These are phyloP conservation scores for Sarcoramphus papa DNA, from an alignment of 2,797 vertebrate genomes.

Conservation along the genomic window DNA sequence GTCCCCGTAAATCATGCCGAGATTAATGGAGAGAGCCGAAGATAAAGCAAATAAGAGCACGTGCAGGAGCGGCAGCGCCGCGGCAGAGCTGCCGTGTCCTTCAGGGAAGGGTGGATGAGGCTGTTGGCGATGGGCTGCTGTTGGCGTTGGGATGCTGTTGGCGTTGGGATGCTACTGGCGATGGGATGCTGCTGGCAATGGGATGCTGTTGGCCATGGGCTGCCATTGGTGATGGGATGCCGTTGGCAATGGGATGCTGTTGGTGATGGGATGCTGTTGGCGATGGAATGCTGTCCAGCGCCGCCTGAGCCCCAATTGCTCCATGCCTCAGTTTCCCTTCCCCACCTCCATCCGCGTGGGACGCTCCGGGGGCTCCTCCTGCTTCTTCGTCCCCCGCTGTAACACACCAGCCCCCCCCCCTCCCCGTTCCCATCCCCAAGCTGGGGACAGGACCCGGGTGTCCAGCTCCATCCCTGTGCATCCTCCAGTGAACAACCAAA, in stretches of 20 bases:
- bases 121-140: rapidly evolving
- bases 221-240: background rate
- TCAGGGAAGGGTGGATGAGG: background rate
- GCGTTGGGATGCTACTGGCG: rapidly evolving
- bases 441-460: background rate
- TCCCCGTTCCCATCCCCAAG: background rate
- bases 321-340: background rate
- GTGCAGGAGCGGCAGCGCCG: background rate
- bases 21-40: conserved; percentile 22
- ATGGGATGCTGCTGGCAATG: background rate
- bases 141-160: rapidly evolving
- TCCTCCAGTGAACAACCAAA: background rate
- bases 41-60: conserved; percentile 9
- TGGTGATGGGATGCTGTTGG: background rate
- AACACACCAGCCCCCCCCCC: too few species aligned
- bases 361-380: background rate
- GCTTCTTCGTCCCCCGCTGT: rapidly evolving
- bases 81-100: background rate
- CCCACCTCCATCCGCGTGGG: background rate
- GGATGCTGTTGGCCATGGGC: background rate
- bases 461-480: background rate
- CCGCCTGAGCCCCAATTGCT: background rate
- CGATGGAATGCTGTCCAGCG: too few species aligned
- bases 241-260: rapidly evolving
- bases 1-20: background rate